A percentile compares a stretch with the other conserved stretches of the same genome.
These are phyloP conservation scores for Azorinus chamasolen DNA, from an alignment of 2,888 invertebrate species.

Conservation along the genomic window DNA sequence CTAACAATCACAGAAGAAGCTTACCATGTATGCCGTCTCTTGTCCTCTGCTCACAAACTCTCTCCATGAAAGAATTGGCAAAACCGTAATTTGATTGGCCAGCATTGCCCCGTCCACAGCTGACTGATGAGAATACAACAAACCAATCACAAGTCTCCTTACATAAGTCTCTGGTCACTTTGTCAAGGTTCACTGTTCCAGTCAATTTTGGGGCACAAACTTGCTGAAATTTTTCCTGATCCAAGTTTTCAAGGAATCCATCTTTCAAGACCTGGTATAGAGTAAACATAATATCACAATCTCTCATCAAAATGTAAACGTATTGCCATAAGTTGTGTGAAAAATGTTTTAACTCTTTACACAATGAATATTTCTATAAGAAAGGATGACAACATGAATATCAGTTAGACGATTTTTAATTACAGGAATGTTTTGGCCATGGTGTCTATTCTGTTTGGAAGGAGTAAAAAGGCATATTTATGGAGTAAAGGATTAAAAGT, in stretches of 20 bases:
- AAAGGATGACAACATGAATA: too few relatives aligned
- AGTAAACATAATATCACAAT: too few relatives aligned
- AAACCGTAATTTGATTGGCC: constrained; percentile 99
- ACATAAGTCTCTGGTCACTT: constrained; percentile 92
- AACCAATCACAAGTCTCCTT: constrained; percentile 93
- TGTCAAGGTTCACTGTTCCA: constrained; percentile 94
- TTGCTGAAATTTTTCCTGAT: constrained; percentile 91
- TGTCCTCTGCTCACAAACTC: constrained; percentile 95
- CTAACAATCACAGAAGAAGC: too few relatives aligned
- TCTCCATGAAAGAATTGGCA: constrained; percentile 99
- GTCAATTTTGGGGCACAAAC: constrained; percentile 94
- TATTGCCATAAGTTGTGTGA: too few relatives aligned
- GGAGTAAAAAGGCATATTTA: too few relatives aligned
- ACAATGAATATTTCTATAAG: too few relatives aligned
- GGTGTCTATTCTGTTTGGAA: too few relatives aligned
- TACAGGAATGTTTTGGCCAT: too few relatives aligned
- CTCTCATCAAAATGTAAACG: too few relatives aligned
- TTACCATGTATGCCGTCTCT: constrained; percentile 93
- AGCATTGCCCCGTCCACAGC: constrained; percentile 98
- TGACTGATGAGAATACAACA: constrained; percentile 98
- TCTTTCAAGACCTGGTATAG: constrained; percentile 91
- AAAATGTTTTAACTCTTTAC: too few relatives aligned
- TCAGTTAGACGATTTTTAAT: too few relatives aligned
- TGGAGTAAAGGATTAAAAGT: too few relatives aligned
- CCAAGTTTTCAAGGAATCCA: constrained; percentile 95